Evolutionary conservation across 2,113 vertebrate genomes (phyloP).

Genomic region (Pygoscelis adeliae): DNA sequence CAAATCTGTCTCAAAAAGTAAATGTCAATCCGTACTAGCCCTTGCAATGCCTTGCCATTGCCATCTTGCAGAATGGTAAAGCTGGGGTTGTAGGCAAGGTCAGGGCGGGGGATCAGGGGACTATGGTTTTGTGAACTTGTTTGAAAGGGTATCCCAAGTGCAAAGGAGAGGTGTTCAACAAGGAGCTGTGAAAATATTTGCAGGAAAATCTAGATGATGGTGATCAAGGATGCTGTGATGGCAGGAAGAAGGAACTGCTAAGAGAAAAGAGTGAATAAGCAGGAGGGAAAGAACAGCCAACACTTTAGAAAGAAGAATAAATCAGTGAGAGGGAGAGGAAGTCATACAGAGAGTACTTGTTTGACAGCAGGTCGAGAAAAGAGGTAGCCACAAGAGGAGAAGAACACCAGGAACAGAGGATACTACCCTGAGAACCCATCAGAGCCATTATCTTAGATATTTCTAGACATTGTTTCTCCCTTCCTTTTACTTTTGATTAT

Average conservation of each 20-base stretch:
- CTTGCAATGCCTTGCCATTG: neutral
- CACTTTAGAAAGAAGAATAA: neutral
- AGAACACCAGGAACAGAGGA: neutral
- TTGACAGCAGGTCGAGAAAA: neutral
- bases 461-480: neutral
- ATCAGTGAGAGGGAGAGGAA: neutral
- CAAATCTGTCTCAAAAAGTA: neutral
- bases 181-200: neutral
- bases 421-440: neutral
- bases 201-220: neutral
- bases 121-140: neutral
- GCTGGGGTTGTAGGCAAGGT: neutral
- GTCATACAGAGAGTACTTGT: neutral
- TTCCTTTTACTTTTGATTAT: neutral
- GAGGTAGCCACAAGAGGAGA: neutral
- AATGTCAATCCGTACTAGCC: neutral
- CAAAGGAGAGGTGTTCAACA: neutral
- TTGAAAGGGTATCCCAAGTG: neutral
- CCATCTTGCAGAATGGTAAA: neutral
- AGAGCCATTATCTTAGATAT: neutral
- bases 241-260: neutral
- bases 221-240: neutral
- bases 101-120: accelerated
- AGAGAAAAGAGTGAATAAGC: neutral
- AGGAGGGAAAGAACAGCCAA: neutral